Base-by-base conservation (phyloP, 2,888 invertebrate genomes). In the Encarsia formosa region DNA sequence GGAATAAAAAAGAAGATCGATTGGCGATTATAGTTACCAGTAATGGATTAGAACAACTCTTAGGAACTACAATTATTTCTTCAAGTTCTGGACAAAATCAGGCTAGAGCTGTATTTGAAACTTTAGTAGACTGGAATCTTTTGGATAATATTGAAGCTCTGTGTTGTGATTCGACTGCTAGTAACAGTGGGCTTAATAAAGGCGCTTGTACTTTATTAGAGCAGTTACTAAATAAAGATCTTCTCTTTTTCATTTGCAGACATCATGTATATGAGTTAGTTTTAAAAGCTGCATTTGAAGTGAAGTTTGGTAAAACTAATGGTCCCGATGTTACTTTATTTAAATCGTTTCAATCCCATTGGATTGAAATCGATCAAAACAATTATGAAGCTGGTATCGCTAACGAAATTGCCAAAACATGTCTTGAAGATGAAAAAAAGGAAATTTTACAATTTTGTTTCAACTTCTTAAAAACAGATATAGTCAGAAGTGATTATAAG, bases 81-180 rank as follows among this genome's bases (percentile, higher is more conserved):
- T 31, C 4, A 31, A 4, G 4, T 15, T 4, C 4, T 31, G 31
- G 6, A 31, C 4, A 11, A 31, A 31, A 6, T 6, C 31, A 31
- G 15, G 31, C 31, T 31, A 11, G 15, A 31, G 31, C 31, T 4
- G 15, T 31, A 4, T 31, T 4, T 6, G 6, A 31, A n/a, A 6
- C 31, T 31, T 6, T 6, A 6, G 6, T 54, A 11, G 61, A 63
- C 18, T 64, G 62, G 61, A 47, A 55, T 29, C 39, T 64, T 20
- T 24, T 45, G 15, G 31, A 31, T n/a, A 31, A 31, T 6, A 31
- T 31, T 31, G 31, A 31, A 31, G 31, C 31, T 31, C 31, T 3
- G 4, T 31, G 6, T 3, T 31, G 31, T 3, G 31, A 31, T 6
- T 31, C 31, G 6, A 31, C 31, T 4, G 3, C 6, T 3, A 31